phyloP scores from a whole-genome alignment of 2,113 vertebrate genomes.

The Eleginops maclovinus region DNA sequence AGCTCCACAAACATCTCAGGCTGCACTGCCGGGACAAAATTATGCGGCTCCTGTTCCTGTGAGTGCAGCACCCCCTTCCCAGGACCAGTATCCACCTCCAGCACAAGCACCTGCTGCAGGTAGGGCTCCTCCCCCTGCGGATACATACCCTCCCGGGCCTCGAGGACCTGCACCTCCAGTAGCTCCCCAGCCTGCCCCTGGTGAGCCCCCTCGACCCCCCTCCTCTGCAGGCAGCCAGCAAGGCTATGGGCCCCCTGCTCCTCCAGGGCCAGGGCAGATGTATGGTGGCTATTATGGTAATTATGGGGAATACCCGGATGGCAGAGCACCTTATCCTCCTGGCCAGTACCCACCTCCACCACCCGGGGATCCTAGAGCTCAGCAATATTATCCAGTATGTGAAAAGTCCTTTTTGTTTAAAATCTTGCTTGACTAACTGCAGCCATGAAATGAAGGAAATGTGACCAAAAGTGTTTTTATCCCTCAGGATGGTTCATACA shows the following conservation, averaged over 20 bases:
- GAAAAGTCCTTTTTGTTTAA: not conserved
- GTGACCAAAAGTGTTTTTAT: not conserved
- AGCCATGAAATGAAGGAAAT: not conserved
- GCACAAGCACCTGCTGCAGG: slow-evolving; percentile 50
- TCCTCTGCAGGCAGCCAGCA: slow-evolving; percentile 84
- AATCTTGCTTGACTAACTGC: not conserved
- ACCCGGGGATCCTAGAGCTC: slow-evolving; percentile 84
- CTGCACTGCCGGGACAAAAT: slow-evolving; percentile 63
- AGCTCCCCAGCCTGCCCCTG: slow-evolving; percentile 62
- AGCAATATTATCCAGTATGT: slow-evolving; percentile 91
- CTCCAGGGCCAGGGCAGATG: slow-evolving; percentile 66
- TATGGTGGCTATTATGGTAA: slow-evolving; percentile 81
- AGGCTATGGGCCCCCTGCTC: slow-evolving; percentile 76
- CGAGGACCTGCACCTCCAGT: slow-evolving; percentile 55
- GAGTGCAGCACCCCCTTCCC: slow-evolving; percentile 53
- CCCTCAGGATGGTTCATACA: slow-evolving; percentile 84
- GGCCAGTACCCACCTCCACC: slow-evolving; percentile 78
- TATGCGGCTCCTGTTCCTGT: slow-evolving; percentile 30
- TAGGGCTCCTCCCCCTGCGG: slow-evolving; percentile 37
- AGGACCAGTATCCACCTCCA: slow-evolving; percentile 59
- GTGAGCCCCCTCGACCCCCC: slow-evolving; percentile 84
- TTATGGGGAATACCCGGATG: slow-evolving; percentile 86
- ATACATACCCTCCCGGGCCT: slow-evolving; percentile 64
- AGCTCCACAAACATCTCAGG: slow-evolving; percentile 59
- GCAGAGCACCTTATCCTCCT: slow-evolving; percentile 80